A percentile compares a stretch with the other conserved stretches of the same genome.
Evolutionary conservation across 2,888 invertebrate genomes (phyloP).

Genomic region (Stenichneumon culpator): DNA sequence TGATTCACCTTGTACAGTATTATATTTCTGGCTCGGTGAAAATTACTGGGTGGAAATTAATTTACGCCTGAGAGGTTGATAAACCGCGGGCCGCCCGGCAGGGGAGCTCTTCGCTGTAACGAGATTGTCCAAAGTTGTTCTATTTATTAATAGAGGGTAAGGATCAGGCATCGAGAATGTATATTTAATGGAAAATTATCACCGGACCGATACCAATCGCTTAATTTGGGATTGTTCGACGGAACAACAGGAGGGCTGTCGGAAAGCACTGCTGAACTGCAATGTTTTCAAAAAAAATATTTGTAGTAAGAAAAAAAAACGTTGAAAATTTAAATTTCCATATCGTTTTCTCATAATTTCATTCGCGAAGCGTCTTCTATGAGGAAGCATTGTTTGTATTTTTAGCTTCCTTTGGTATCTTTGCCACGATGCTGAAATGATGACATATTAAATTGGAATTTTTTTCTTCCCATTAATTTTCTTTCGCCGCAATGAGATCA

Average conservation of each 20-base stretch:
- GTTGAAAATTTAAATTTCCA: too few relatives aligned
- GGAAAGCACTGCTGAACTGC: too few relatives aligned
- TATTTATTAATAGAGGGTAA: not conserved
- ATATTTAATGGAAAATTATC: not conserved
- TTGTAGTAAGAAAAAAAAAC: too few relatives aligned
- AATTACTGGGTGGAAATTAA: conserved; percentile 57
- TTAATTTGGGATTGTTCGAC: not conserved
- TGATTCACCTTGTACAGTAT: conserved; percentile 17
- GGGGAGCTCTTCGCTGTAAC: conserved; percentile 15
- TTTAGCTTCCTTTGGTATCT: too few relatives aligned
- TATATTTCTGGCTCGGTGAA: conserved; percentile 39
- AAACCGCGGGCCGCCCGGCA: conserved; percentile 22
- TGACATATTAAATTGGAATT: too few relatives aligned
- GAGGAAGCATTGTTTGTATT: too few relatives aligned
- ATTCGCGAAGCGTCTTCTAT: too few relatives aligned
- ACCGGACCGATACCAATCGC: not conserved
- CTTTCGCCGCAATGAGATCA: conserved; percentile 15
- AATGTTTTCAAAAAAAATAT: too few relatives aligned
- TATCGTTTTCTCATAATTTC: too few relatives aligned
- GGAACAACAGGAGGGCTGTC: too few relatives aligned
- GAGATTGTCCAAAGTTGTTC: conserved; percentile 27
- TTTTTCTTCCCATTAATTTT: too few relatives aligned
- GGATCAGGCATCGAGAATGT: not conserved
- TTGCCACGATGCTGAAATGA: too few relatives aligned
- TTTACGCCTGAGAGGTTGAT: conserved; percentile 59